These are phyloP conservation scores for Poeciliopsis turneri DNA, from an alignment of 2,797 vertebrate genomes.

Conservation along the genomic window DNA sequence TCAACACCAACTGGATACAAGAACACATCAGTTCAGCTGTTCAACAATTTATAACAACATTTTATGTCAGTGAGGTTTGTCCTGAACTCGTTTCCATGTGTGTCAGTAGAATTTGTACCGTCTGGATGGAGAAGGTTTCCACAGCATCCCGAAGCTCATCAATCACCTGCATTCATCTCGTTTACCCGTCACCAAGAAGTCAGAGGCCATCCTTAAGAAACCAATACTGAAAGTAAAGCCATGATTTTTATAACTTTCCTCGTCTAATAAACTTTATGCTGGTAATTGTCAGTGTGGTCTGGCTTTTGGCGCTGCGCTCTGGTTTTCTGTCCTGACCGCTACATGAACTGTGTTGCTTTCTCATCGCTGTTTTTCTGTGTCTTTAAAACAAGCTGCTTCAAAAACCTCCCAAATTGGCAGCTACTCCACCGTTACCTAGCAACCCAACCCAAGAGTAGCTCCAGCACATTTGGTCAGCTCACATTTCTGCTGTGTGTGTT, in stretches of 20 bases:
- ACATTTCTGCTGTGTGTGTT: too few species aligned
- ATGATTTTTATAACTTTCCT: background rate
- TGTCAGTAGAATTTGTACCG: slow-evolving; percentile 87
- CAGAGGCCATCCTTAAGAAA: slow-evolving; percentile 81
- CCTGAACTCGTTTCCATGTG: slow-evolving; percentile 29
- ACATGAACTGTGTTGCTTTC: background rate
- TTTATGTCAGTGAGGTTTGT: background rate
- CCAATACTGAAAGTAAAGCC: slow-evolving; percentile 86
- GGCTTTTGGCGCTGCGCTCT: background rate
- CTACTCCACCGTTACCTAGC: too few species aligned
- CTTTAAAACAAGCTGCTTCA: too few species aligned
- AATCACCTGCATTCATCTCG: slow-evolving; percentile 82
- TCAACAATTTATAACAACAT: background rate
- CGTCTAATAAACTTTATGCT: background rate
- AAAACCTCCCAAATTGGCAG: too few species aligned
- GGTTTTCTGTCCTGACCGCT: background rate
- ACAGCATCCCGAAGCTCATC: slow-evolving; percentile 87
- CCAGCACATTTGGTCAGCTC: too few species aligned
- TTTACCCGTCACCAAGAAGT: slow-evolving; percentile 88
- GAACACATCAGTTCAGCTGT: slow-evolving; percentile 1
- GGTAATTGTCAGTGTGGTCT: background rate
- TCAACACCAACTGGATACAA: background rate
- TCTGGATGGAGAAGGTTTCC: slow-evolving; percentile 90
- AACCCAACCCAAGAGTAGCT: too few species aligned
- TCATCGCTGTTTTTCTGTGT: background rate